These are phyloP conservation scores for Chaenodraco wilsoni DNA, from an alignment of 2,797 vertebrate species.

Conservation along the genomic window DNA sequence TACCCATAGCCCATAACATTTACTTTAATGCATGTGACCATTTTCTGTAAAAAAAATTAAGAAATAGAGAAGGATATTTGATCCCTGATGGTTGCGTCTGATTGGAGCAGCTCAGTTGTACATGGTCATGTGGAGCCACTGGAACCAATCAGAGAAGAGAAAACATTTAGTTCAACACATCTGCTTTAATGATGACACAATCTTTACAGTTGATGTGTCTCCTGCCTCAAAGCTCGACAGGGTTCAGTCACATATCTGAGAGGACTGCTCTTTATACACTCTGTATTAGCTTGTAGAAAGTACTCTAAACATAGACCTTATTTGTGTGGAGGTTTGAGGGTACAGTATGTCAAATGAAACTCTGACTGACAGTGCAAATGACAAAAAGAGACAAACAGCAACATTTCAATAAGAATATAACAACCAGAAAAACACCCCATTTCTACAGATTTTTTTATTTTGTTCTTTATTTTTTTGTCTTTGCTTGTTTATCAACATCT, in stretches of 20 bases:
- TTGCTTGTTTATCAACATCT: no score
- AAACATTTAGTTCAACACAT: constrained; percentile 6
- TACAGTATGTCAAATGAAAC: no score
- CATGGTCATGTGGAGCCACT: constrained; percentile 85
- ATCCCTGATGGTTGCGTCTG: background rate
- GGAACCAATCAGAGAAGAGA: constrained; percentile 56
- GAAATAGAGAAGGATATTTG: background rate
- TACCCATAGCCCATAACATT: background rate
- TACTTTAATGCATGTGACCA: background rate
- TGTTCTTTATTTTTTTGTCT: no score
- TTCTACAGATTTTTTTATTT: no score
- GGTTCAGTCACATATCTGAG: background rate
- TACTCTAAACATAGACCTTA: no score
- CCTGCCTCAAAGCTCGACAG: background rate
- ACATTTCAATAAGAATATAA: no score
- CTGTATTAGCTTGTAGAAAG: background rate
- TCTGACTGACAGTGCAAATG: no score
- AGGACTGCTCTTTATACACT: background rate
- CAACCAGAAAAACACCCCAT: no score
- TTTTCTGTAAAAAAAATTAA: background rate
- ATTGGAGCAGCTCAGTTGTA: constrained; percentile 78
- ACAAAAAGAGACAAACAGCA: background rate
- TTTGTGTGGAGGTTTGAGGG: no score
- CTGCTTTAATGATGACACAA: background rate
- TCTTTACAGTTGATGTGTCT: background rate